phyloP scores from a whole-genome alignment of 2,888 invertebrate genomes.

The Acronicta psi region DNA sequence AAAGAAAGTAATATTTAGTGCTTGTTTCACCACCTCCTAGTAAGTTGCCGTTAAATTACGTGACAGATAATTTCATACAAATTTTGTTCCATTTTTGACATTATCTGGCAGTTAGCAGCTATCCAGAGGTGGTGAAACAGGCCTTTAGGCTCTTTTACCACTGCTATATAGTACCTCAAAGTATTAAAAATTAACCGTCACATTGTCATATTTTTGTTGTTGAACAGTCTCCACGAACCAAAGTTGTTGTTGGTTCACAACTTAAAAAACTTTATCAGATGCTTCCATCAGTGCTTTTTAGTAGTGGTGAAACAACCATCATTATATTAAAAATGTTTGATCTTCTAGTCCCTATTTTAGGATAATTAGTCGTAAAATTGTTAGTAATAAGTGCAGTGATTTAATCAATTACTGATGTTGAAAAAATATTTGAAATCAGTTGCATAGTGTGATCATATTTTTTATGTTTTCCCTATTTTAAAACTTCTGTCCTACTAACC shows the following conservation, averaged over 20 bases:
- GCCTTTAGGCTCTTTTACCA: slow-evolving; percentile 31
- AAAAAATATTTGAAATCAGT: slow-evolving; percentile 33
- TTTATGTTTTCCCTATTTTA: slow-evolving; percentile 29
- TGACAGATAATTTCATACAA: too few species aligned
- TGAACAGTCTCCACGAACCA: background rate
- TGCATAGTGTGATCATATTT: slow-evolving; percentile 41
- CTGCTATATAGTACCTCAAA: slow-evolving; percentile 5
- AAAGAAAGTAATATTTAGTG: slow-evolving; percentile 41
- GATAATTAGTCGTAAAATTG: slow-evolving; percentile 58
- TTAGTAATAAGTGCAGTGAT: slow-evolving; percentile 60
- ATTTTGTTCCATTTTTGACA: too few species aligned
- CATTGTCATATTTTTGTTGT: too few species aligned
- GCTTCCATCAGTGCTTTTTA: slow-evolving; percentile 13
- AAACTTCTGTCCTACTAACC: slow-evolving; percentile 40
- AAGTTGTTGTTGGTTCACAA: background rate
- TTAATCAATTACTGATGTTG: slow-evolving; percentile 41
- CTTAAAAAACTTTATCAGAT: too few species aligned
- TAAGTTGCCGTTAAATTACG: too few species aligned
- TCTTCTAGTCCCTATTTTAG: slow-evolving; percentile 80
- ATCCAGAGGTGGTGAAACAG: too few species aligned
- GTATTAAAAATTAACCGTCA: background rate
- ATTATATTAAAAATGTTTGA: slow-evolving; percentile 46
- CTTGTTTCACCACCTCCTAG: too few species aligned
- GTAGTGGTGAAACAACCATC: slow-evolving; percentile 32
- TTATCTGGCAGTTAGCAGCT: too few species aligned